Conservation (phyloP, 2,113 vertebrate genomes). For the Coregonus clupeaformis region DNA sequence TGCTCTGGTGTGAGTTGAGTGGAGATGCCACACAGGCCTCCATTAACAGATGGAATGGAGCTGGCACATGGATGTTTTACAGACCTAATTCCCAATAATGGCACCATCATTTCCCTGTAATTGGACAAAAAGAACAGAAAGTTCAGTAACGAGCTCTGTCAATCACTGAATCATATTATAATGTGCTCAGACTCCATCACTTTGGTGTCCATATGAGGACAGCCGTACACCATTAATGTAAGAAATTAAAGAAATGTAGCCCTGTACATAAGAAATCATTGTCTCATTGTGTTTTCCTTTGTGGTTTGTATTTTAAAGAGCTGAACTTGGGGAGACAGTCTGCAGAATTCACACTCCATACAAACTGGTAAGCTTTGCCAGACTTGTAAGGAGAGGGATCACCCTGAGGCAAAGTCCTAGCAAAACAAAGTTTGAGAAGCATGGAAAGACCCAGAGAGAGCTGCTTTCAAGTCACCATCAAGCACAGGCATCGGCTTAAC, state of each 20-base stretch:
- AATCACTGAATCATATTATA: background rate
- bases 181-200: background rate
- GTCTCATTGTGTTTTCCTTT: background rate
- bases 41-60: background rate
- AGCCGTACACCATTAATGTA: too few relatives aligned
- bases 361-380: constrained; percentile 24
- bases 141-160: background rate
- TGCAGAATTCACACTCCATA: constrained; percentile 38
- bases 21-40: constrained; percentile 39
- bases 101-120: background rate
- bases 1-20: constrained; percentile 29
- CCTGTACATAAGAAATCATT: background rate
- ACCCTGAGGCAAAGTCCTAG: constrained; percentile 21
- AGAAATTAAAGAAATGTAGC: too few relatives aligned
- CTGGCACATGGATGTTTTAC: background rate
- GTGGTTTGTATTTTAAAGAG: constrained; percentile 7
- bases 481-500: constrained; percentile 33
- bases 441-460: constrained; percentile 12
- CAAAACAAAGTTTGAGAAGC: constrained; percentile 25
- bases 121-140: background rate
- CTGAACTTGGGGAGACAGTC: constrained; percentile 55
- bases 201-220: background rate
- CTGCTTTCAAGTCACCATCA: constrained; percentile 40
- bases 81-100: background rate
- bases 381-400: constrained; percentile 22